Evolutionary conservation across 2,113 vertebrate genomes (phyloP).

Genomic region (Axis porcinus): DNA sequence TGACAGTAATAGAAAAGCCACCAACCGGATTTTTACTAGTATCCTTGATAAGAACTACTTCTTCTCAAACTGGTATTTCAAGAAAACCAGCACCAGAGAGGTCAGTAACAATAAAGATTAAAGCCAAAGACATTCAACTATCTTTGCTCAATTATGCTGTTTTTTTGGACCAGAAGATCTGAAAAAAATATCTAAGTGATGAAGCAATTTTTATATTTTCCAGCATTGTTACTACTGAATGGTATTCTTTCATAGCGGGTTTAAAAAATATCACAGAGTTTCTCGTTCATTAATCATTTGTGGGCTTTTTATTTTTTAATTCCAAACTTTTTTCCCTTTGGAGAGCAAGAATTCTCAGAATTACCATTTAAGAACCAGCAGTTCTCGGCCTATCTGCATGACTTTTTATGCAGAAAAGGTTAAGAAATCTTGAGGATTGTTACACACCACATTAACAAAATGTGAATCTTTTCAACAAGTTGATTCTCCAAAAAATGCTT

Average conservation of each 20-base stretch:
- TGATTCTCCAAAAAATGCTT: conserved; percentile 48
- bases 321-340: neutral
- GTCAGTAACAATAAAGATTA: neutral
- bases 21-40: neutral
- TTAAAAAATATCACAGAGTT: neutral
- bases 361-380: neutral
- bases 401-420: neutral
- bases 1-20: neutral
- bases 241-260: neutral
- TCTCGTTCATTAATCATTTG: neutral
- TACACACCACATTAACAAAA: neutral
- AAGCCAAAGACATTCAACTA: neutral
- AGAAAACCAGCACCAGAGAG: neutral
- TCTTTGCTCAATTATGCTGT: neutral
- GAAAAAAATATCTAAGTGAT: neutral
- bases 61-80: neutral
- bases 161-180: neutral
- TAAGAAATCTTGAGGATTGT: neutral
- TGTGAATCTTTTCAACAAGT: neutral
- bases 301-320: neutral
- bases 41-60: neutral
- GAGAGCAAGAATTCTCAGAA: neutral
- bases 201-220: neutral
- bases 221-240: neutral
- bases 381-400: neutral